Percentiles rank a stretch among this genome's conserved stretches.
Conservation (phyloP, 92 coral and sea anemone genomes). For the Siderastrea radians region DNA sequence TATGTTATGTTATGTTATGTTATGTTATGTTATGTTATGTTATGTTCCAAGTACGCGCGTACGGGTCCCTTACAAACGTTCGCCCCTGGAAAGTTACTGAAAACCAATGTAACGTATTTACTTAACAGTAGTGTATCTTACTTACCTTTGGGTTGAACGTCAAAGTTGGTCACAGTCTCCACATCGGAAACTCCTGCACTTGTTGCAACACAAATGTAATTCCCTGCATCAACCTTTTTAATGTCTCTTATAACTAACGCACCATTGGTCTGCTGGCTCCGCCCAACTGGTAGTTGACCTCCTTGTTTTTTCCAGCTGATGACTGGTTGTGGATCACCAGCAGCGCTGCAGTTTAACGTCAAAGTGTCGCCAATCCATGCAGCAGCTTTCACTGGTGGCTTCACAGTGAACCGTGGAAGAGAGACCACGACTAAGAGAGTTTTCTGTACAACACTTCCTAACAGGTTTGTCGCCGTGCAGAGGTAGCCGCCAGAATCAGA, state of each 20-base stretch:
- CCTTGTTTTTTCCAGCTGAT: slow-evolving; percentile 56
- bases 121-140: background rate
- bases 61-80: no score
- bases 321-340: slow-evolving; percentile 46
- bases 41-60: no score
- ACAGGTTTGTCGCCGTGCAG: slow-evolving; percentile 49
- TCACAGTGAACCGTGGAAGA: slow-evolving; percentile 45
- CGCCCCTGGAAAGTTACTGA: no score
- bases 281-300: slow-evolving; percentile 27
- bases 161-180: background rate
- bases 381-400: slow-evolving; percentile 30
- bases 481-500: slow-evolving; percentile 57
- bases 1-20: no score
- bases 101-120: no score
- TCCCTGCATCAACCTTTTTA: slow-evolving; percentile 25
- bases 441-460: slow-evolving; percentile 27
- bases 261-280: background rate
- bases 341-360: slow-evolving; percentile 56
- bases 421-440: slow-evolving; percentile 28
- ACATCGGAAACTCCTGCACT: slow-evolving; percentile 33
- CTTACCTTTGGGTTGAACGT: background rate
- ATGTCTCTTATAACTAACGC: background rate
- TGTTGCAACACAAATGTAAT: slow-evolving; percentile 44
- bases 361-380: background rate
- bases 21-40: no score